Evolutionary conservation across 2,888 invertebrate genomes (phyloP).

Genomic region (Leucania comma): DNA sequence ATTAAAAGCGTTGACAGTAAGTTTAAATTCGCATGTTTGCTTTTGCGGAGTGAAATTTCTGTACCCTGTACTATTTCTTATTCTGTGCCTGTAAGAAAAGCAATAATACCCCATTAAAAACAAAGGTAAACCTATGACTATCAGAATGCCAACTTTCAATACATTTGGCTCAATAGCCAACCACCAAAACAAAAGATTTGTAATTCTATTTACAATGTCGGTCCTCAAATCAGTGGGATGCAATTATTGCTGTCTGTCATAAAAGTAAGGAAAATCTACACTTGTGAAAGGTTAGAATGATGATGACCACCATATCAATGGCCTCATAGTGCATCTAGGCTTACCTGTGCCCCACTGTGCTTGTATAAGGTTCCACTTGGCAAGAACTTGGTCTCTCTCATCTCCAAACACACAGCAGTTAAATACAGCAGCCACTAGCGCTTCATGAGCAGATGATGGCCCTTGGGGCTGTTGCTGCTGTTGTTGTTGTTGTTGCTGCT

Average conservation of each 20-base stretch:
- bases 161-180: too few relatives aligned
- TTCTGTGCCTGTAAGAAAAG: too few relatives aligned
- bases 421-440: conserved; percentile 93
- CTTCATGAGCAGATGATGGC: conserved; percentile 92
- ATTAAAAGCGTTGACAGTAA: too few relatives aligned
- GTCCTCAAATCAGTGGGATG: background rate
- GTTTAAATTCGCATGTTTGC: too few relatives aligned
- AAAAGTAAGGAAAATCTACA: background rate
- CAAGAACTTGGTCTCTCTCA: conserved; percentile 97
- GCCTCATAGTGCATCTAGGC: conserved; percentile 16
- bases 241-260: too few relatives aligned
- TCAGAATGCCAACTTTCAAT: too few relatives aligned
- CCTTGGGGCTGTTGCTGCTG: conserved; percentile 89
- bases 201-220: background rate
- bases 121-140: too few relatives aligned
- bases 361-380: conserved; percentile 98
- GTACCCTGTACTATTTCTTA: too few relatives aligned
- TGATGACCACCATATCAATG: background rate
- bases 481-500: conserved; percentile 61
- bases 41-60: too few relatives aligned
- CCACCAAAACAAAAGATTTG: too few relatives aligned
- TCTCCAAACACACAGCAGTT: conserved; percentile 97
- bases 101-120: too few relatives aligned
- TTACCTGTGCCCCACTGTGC: conserved; percentile 96
- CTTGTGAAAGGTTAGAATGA: background rate